phyloP scores from a whole-genome alignment of 2,888 invertebrate species.

The Philopedon plagiatum region DNA sequence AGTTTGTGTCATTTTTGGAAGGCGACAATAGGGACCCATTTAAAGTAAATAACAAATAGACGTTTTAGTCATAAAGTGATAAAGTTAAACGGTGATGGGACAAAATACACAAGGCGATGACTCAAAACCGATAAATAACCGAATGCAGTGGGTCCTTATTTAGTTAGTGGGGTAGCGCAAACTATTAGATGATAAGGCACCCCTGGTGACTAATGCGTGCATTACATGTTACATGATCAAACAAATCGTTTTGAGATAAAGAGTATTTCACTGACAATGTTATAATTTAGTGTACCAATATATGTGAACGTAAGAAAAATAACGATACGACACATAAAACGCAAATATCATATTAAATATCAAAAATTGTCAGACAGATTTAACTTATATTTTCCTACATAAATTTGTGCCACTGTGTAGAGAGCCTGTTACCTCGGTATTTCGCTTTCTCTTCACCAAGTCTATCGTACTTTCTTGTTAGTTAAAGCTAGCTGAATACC shows the following conservation, averaged over 20 bases:
- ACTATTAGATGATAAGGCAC: slow-evolving; percentile 26
- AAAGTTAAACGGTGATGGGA: slow-evolving; percentile 4
- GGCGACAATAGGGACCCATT: no score
- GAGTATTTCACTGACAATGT: background rate
- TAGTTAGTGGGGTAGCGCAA: slow-evolving; percentile 18
- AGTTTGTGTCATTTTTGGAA: no score
- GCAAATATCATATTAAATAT: no score
- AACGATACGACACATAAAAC: background rate
- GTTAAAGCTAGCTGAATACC: slow-evolving; percentile 9
- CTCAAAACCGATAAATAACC: slow-evolving; percentile 32
- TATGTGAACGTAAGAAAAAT: background rate
- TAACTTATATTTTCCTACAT: no score
- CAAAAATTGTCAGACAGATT: no score
- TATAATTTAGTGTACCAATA: background rate
- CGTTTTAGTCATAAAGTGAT: slow-evolving; percentile 18
- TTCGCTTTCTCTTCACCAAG: slow-evolving; percentile 21
- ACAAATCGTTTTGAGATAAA: slow-evolving; percentile 11
- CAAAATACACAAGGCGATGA: slow-evolving; percentile 23
- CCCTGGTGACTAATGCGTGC: slow-evolving; percentile 27
- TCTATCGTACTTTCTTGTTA: slow-evolving; percentile 18
- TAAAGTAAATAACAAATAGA: background rate
- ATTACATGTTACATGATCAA: background rate
- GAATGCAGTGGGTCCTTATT: slow-evolving; percentile 16
- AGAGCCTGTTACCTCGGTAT: background rate
- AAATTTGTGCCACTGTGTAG: background rate